Evolutionary conservation across 2,888 invertebrate genomes (phyloP), one percentile per base, ranked within the genome.

Genomic region (Coenonympha glycerion): DNA sequence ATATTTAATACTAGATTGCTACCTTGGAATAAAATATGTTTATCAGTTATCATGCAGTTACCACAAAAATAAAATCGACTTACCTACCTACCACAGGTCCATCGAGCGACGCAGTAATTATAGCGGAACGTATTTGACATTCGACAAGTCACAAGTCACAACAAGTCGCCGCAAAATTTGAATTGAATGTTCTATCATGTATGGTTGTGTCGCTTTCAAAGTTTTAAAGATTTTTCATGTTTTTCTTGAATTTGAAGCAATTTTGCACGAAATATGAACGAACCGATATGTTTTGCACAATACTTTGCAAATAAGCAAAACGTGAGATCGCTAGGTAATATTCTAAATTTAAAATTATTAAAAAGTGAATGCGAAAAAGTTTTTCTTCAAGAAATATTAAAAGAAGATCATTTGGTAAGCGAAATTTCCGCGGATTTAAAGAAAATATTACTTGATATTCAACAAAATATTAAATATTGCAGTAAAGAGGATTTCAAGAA

Each of bases 301-400:
- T 66, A 73, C 58, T 86, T 86, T 59, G 67, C 72, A 3, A 82
- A 84, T 61, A 87, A 85, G 64, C 79, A 81, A 64, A 82, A 85
- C 62, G 65, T 82, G 30, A 67, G 87, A 49, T 81, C 83, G 1
- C 77, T 69, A 56, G 63, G 60, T 46, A 82, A 80, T 62, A 59
- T 81, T 57, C 31, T 80, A 15, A 73, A 75, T 60, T 52, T 59
- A 18, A 70, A 68, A 51, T 57, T 69, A 54, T 55, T 76, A n/a
- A 76, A 69, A 58, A 61, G 62, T 40, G 62, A 63, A 42, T 64
- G 66, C 26, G 36, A 39, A 18, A 37, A 41, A 13, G 34, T 37
- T 8, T 61, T 60, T 49, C 33, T 58, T 2, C 26, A 57, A 41
- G 52, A 68, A 47, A 54, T 83, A 39, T 55, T 79, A 49, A 63